Base-by-base conservation (phyloP, 1,140 invertebrate genomes). In the Scaptomyza hsui region DNA sequence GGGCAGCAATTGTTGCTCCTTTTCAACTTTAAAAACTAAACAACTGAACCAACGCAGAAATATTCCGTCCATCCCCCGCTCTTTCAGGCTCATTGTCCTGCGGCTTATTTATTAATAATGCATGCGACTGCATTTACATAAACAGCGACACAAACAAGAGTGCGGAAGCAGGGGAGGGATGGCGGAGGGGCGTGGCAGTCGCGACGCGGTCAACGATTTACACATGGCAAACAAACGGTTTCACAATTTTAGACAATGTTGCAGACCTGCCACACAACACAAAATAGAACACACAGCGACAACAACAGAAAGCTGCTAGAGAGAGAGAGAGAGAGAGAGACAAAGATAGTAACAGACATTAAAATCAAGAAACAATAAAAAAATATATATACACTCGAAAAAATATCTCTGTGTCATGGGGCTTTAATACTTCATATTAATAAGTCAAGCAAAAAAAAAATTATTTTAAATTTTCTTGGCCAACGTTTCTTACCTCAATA, bases 71-170 rank as follows among this genome's bases (percentile, higher is more conserved):
- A 29, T 7, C 1, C 10, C 5, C 7, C 15, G 15, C 29, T 7
- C 19, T 6, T 9, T 5, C 1, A 0, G 1, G 1, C 15, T 10
- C 4, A 1, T 37, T 45, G 47, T 10, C 59, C 44, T 16, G 26
- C 37, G 45, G 68, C 39, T 59, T 65, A 47, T 72, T 72, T 65
- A 65, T 72, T 72, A 72, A 67, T 72, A 71, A 72, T 65, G 62
- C 37, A 72, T 72, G 53, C 47, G 21, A 52, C 44, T 67, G 68
- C 62, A 71, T 71, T 71, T 71, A 45, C 68, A 65, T 71, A 44
- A 9, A 7, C 51, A 21, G n/a, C 51, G 32, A n/a, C 32, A 9
- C 7, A 9, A 32, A 32, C 15, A 3, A 9, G 9, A 1, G 10
- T 6, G 5, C 6, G 26, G 26, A 29, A 29, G 26, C 5, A 7